Evolutionary conservation across 2,888 invertebrate species (phyloP).

Genomic region (Caenorhabditis macrosperma): DNA sequence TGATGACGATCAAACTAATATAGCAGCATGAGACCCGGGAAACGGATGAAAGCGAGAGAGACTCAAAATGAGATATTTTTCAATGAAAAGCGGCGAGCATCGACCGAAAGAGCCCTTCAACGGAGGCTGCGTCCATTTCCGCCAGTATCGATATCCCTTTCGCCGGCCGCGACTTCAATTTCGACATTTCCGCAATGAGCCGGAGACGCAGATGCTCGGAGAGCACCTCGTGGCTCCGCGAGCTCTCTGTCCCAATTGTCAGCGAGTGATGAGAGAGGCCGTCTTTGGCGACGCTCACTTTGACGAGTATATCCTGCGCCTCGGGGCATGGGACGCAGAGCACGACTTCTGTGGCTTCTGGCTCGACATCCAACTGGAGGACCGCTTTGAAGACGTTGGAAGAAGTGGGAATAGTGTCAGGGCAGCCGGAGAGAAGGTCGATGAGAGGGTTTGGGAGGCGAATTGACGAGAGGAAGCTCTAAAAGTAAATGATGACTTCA

Average conservation of each 20-base stretch:
- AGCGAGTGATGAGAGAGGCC: constrained; percentile 20
- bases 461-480: constrained; percentile 34
- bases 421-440: constrained; percentile 53
- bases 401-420: constrained; percentile 26
- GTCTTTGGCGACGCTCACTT: constrained; percentile 18
- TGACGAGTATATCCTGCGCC: constrained; percentile 3
- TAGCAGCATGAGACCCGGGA: background rate
- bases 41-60: background rate
- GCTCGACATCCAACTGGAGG: constrained; percentile 10
- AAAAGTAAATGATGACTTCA: background rate
- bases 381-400: constrained; percentile 39
- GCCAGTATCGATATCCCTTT: constrained; percentile 33
- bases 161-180: constrained; percentile 43
- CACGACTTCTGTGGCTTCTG: constrained; percentile 2
- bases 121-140: constrained; percentile 35
- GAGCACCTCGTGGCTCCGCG: constrained; percentile 27
- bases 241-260: constrained; percentile 40
- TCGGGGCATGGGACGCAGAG: too few species aligned
- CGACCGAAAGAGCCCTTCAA: constrained; percentile 39
- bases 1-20: too few species aligned
- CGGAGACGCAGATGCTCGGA: constrained; percentile 33
- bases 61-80: constrained; percentile 1
- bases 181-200: constrained; percentile 57
- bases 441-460: constrained; percentile 45
- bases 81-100: constrained; percentile 39